Evolutionary conservation across 2,113 vertebrate genomes (phyloP).

Genomic region (Pelmatolapia mariae): DNA sequence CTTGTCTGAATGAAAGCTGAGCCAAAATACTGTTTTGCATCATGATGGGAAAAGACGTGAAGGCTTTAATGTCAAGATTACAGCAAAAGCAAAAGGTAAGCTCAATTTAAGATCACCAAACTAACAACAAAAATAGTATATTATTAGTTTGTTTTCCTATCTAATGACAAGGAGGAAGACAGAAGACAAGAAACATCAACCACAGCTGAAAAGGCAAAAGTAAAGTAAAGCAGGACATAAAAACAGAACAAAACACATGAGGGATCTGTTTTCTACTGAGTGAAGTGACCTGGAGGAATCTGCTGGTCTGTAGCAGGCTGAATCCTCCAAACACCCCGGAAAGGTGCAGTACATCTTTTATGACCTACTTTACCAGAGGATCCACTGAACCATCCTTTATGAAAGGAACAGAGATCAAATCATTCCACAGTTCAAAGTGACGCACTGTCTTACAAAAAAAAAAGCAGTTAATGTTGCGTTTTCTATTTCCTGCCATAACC

Average conservation of each 20-base stretch:
- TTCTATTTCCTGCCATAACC: not conserved
- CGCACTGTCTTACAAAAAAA: not conserved
- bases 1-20: not conserved
- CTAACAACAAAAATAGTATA: not conserved
- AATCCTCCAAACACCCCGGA: not conserved
- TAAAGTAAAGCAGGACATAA: not conserved
- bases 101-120: not conserved
- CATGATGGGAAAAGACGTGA: fast-evolving
- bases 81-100: not conserved
- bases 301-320: not conserved
- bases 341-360: not conserved
- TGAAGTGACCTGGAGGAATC: not conserved
- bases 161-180: not conserved
- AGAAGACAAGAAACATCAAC: not conserved
- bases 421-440: not conserved
- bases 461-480: not conserved
- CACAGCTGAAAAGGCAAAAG: not conserved
- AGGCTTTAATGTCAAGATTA: not conserved
- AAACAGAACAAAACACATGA: not conserved
- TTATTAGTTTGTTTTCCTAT: too few relatives aligned
- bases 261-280: not conserved
- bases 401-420: not conserved
- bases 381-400: not conserved
- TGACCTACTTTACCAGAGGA: not conserved
- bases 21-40: not conserved